Evolutionary conservation across 2,888 invertebrate genomes (phyloP), one percentile per base, ranked within the genome.

Genomic region (Hypolimnas misippus): DNA sequence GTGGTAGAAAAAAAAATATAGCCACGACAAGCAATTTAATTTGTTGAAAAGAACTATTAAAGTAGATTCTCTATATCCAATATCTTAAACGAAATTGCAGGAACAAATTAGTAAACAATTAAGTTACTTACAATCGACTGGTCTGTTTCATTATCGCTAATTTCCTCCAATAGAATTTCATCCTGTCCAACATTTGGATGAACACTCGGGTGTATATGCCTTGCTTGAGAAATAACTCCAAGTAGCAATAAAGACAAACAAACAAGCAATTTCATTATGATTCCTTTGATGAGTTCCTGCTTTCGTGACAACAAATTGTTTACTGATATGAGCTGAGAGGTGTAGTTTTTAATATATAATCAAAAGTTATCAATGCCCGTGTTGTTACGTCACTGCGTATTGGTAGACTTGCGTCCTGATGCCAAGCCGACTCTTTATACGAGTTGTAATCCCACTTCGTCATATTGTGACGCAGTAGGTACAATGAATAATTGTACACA

Each of bases 141-240:
- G 19, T 53, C 57, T 3, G 40, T 10, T 8, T 54, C 49, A n/a
- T 17, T 49, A 6, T 42, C 33, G 46, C 64, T 60, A 16, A 62
- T 35, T 35, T 63, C 49, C 44, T 63, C 63, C 21, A 68, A 61
- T 46, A 61, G 29, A 49, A 67, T 50, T 17, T 59, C 35, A 14
- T 67, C 60, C 46, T 62, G 44, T n/a, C 17, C 12, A n/a, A 12
- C 10, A n/a, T 21, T 44, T 10, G 25, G 33, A 44, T 17, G 60
- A 16, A 38, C 19, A n/a, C 65, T 61, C 1, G 82, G 84, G 52
- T 85, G 83, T 2, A 84, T 57, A 63, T 87, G 83, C 62, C 78
- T 82, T 3, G 78, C 74, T 44, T 74, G 67, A 2, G 62, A 70
- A 29, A 79, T 55, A 12, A 71, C 68, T 38, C 63, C 72, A 6